Base-by-base conservation (phyloP, 2,797 vertebrate genomes). In the Danionella dracula region DNA sequence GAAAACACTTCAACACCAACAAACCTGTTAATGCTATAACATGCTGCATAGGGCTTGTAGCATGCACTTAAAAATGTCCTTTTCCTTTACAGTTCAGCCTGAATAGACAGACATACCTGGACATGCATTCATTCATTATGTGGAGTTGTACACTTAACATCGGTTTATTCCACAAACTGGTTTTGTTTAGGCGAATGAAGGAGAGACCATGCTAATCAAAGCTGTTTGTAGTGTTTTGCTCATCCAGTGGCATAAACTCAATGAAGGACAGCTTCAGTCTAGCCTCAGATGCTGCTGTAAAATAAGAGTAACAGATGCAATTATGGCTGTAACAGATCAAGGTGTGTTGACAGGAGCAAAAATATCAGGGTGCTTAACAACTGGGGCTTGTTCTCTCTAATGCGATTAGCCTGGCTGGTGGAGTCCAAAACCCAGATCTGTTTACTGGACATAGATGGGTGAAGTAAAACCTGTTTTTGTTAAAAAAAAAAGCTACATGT, bases 261-360 rank as follows among this genome's bases (percentile, higher is more conserved):
- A 29, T 50, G 5, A 46, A 44, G 29, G 41, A 32, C 44, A 49
- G 46, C 3, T 7, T 19, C 17, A 10, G 20, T 23, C 40, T 45
- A 63, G 48, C 46, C 63, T 59, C 70, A 56, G 56, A 49, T 75
- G 73, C 35, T 62, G 49, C 50, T 50, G n/a, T 50, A 15, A 23
- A 50, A 17, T 31, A 45, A 71, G 73, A 78, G 54, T 73, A 71
- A 76, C 76, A 70, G 66, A 70, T 70, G 68, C 71, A 73, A 75
- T 78, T 78, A 78, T 51, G 70, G 53, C 67, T 44, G 37, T 71
- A 71, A 75, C 56, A 66, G 73, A 56, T 68, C 51, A 12, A 59
- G 46, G 60, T 69, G 66, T 70, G 68, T 70, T 62, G 58, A 71
- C 62, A 59, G 54, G 64, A 73, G 54, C 68, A 54, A 46, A 71